A percentile compares a stretch with the other conserved stretches of the same genome.
phyloP scores from a whole-genome alignment of 2,113 vertebrate genomes.

The Muntiacus reevesi region DNA sequence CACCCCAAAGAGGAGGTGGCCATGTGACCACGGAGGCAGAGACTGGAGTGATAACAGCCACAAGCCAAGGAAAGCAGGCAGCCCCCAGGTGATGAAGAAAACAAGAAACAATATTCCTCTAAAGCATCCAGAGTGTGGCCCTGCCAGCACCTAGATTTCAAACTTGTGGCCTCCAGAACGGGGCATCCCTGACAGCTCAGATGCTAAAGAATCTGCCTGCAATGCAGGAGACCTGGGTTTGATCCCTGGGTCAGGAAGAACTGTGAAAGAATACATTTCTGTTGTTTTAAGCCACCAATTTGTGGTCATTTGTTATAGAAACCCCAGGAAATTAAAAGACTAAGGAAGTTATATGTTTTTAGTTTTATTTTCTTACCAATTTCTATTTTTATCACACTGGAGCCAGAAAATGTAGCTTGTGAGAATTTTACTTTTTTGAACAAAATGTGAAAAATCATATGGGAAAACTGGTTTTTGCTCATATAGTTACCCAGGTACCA shows the following conservation, averaged over 20 bases:
- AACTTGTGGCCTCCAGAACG: neutral
- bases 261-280: neutral
- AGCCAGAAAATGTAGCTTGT: neutral
- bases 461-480: neutral
- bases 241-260: neutral
- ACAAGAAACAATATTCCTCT: neutral
- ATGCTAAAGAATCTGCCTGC: neutral
- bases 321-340: neutral
- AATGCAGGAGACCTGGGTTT: neutral
- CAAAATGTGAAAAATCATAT: neutral
- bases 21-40: neutral
- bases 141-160: neutral
- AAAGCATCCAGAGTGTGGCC: neutral
- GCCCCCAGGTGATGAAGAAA: neutral
- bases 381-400: neutral
- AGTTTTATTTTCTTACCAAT: neutral
- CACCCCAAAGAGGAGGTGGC: neutral
- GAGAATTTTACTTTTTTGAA: conserved; percentile 13
- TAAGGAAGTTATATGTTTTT: neutral
- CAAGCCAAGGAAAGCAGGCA: neutral
- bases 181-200: neutral
- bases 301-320: neutral
- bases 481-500: neutral
- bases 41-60: neutral
- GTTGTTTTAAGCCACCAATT: neutral